A percentile compares a stretch with the other conserved stretches of the same genome.
Conservation (phyloP, 2,113 vertebrate species). For the Cnemophilus loriae region DNA sequence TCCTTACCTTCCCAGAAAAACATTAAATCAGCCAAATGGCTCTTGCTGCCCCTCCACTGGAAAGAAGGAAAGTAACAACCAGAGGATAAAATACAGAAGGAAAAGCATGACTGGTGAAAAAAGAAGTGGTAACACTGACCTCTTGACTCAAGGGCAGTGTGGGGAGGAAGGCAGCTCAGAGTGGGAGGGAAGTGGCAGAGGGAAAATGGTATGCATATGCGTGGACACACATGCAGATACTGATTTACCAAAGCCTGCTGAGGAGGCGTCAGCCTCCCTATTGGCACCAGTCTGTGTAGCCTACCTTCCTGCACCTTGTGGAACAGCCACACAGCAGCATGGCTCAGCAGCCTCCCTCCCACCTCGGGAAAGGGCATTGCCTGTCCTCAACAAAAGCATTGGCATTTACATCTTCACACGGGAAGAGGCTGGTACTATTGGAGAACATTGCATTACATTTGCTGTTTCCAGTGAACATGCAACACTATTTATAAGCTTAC, state of each 20-base stretch:
- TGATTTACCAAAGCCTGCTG: not conserved
- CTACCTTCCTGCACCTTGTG: not conserved
- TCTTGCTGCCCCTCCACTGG: not conserved
- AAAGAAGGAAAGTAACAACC: not conserved
- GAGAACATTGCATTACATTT: not conserved
- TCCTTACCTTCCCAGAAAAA: not conserved
- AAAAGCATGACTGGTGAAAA: not conserved
- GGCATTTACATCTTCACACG: fast-evolving
- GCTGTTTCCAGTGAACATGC: not conserved
- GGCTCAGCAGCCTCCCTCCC: not conserved
- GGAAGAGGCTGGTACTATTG: fast-evolving
- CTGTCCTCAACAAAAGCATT: fast-evolving
- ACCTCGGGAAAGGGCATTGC: not conserved
- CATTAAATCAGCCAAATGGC: not conserved
- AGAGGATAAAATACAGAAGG: not conserved
- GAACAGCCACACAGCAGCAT: not conserved
- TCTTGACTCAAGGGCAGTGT: not conserved
- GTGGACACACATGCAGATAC: not conserved
- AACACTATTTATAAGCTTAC: not conserved
- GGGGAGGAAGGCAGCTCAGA: not conserved
- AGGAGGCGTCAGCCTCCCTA: not conserved
- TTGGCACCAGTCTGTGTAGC: not conserved
- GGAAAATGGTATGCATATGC: not conserved
- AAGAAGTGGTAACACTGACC: not conserved
- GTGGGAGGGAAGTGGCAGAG: not conserved